These are phyloP conservation scores for Alentia gelatinosa DNA, from an alignment of 2,888 invertebrate species.

Conservation along the genomic window DNA sequence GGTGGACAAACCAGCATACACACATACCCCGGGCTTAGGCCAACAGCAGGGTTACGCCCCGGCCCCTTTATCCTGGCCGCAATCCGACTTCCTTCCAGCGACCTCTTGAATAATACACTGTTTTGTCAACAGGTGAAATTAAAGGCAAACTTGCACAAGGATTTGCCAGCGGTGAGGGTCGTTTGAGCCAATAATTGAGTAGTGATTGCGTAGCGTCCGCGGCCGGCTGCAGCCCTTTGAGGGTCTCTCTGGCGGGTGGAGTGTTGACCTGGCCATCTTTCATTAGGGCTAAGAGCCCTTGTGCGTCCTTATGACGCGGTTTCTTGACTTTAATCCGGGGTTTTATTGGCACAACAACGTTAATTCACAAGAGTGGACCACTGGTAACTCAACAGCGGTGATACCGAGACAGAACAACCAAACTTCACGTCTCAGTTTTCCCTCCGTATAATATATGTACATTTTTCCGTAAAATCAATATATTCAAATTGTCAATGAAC, in stretches of 20 bases:
- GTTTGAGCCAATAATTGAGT: background rate
- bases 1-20: no score
- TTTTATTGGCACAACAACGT: background rate
- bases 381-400: background rate
- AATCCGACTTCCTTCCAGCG: background rate
- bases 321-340: slow-evolving; percentile 41
- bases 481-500: background rate
- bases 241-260: background rate
- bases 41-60: no score
- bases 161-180: background rate
- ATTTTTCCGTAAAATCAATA: background rate
- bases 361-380: background rate
- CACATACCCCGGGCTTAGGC: no score
- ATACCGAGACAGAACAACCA: background rate
- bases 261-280: background rate
- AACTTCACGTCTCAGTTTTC: background rate
- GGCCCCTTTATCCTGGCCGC: background rate
- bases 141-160: slow-evolving; percentile 42
- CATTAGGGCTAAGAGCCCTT: slow-evolving; percentile 37
- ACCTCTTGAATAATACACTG: slow-evolving; percentile 37
- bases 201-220: slow-evolving; percentile 10
- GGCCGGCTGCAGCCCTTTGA: background rate
- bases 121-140: slow-evolving; percentile 52
- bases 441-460: background rate
- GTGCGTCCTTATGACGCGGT: background rate